Conservation (phyloP, 2,797 vertebrate species). For the Borostomias antarcticus region DNA sequence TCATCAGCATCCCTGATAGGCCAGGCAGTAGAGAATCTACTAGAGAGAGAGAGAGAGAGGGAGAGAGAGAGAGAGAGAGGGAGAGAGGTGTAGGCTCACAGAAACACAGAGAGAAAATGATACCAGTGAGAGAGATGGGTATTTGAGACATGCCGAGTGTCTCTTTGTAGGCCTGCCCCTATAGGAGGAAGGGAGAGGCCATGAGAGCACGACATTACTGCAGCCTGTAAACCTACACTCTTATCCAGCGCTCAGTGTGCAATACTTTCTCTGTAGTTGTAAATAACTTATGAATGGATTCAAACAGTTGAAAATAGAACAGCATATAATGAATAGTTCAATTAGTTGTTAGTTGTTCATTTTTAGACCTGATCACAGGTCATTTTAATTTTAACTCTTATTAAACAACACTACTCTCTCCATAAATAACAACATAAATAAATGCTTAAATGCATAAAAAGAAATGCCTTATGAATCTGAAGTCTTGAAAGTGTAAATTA, state of each 20-base stretch:
- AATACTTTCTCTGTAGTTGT: constrained; percentile 56
- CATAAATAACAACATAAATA: neutral
- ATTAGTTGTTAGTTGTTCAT: constrained; percentile 35
- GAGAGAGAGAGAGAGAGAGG: constrained; percentile 18
- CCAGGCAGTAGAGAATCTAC: constrained; percentile 71
- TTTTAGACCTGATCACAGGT: neutral
- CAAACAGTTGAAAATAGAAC: constrained; percentile 55
- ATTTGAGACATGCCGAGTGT: constrained; percentile 27
- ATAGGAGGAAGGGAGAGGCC: constrained; percentile 50
- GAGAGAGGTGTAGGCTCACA: constrained; percentile 40
- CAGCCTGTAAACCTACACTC: constrained; percentile 61
- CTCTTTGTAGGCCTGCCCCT: constrained; percentile 35
- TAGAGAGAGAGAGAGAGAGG: constrained; percentile 54
- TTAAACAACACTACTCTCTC: neutral
- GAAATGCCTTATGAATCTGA: neutral
- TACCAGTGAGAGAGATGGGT: constrained; percentile 13
- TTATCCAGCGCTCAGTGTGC: constrained; percentile 70
- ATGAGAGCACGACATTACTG: constrained; percentile 67
- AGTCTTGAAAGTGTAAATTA: constrained; percentile 36
- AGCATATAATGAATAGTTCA: constrained; percentile 55
- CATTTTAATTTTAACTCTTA: neutral
- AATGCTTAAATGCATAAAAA: neutral
- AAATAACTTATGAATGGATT: constrained; percentile 68
- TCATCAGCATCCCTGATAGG: constrained; percentile 75
- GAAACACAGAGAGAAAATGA: constrained; percentile 47